These are phyloP conservation scores for Micrasema minimum DNA, from an alignment of 1,140 invertebrate genomes.

Conservation along the genomic window DNA sequence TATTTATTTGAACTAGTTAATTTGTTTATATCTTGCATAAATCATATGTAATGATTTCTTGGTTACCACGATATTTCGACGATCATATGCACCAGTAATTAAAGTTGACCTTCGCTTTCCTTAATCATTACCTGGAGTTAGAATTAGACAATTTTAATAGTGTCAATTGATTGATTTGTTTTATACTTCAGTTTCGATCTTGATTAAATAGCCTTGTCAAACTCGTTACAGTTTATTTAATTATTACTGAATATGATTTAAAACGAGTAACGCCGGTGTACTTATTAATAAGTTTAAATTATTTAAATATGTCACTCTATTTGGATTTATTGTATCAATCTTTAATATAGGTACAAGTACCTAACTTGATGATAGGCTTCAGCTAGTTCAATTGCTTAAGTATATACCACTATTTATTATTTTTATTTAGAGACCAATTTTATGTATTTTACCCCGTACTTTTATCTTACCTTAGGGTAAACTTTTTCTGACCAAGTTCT, in stretches of 20 bases:
- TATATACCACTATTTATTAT: too few relatives aligned
- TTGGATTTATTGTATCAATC: background rate
- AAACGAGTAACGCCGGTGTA: background rate
- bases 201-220: conserved; percentile 6
- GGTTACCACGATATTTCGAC: too few relatives aligned
- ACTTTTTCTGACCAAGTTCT: too few relatives aligned
- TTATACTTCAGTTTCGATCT: conserved; percentile 11
- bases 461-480: too few relatives aligned
- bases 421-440: too few relatives aligned
- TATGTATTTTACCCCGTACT: too few relatives aligned
- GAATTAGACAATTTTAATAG: conserved; percentile 14
- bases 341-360: too few relatives aligned
- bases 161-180: conserved; percentile 16
- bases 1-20: too few relatives aligned
- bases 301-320: background rate
- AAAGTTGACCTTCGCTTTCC: background rate
- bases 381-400: too few relatives aligned
- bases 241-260: background rate
- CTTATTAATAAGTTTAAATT: background rate
- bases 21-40: background rate
- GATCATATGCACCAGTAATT: too few relatives aligned
- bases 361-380: background rate
- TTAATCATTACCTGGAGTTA: conserved; percentile 1
- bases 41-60: too few relatives aligned
- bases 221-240: background rate